Conservation (phyloP, 2,797 vertebrate species). For the Lagorchestes hirsutus region DNA sequence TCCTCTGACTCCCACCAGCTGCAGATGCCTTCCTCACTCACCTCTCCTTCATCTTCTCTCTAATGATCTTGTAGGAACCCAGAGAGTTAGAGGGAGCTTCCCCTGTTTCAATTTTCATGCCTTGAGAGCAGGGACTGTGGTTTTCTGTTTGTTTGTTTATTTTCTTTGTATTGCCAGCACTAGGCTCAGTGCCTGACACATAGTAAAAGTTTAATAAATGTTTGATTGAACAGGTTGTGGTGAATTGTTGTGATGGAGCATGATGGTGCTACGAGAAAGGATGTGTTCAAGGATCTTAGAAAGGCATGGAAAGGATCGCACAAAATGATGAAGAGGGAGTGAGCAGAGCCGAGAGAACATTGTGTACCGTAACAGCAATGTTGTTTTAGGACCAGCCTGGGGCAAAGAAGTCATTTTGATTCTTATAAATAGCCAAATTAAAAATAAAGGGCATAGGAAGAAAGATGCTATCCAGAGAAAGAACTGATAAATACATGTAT, state of each 20-base stretch:
- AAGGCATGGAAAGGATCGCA: not conserved
- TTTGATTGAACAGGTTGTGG: not conserved
- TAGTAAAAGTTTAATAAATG: not conserved
- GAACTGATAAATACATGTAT: not conserved
- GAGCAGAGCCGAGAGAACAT: not conserved
- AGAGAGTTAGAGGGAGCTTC: not conserved
- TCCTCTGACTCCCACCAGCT: too few species aligned
- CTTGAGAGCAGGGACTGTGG: not conserved
- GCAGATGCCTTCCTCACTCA: not conserved
- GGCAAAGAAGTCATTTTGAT: not conserved
- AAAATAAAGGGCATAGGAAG: not conserved
- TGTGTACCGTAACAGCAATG: not conserved
- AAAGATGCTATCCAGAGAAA: not conserved
- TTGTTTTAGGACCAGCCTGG: too few species aligned
- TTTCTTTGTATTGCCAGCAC: not conserved
- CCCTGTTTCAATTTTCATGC: not conserved
- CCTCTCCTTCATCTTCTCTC: not conserved
- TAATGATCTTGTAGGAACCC: not conserved
- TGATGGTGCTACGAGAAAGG: not conserved
- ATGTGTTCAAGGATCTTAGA: not conserved
- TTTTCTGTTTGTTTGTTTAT: not conserved
- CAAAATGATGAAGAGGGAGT: not conserved
- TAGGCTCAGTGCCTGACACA: not conserved
- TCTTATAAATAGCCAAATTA: not conserved
- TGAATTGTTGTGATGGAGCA: too few species aligned